These are phyloP conservation scores for Fregetta grallaria DNA, from an alignment of 2,113 vertebrate species.

Conservation along the genomic window DNA sequence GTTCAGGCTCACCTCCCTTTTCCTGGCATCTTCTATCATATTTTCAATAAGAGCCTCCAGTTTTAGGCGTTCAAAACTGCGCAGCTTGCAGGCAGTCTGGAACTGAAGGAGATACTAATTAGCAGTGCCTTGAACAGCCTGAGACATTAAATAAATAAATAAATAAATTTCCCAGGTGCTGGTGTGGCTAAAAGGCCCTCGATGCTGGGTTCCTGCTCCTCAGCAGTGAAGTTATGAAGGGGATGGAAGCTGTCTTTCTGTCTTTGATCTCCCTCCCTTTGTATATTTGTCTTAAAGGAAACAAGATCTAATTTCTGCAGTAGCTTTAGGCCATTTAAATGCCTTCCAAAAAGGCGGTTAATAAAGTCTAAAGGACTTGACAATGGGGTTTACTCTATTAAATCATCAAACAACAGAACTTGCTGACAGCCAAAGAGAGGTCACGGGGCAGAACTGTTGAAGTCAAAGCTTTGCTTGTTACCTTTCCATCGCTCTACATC, in stretches of 20 bases:
- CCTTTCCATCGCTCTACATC: background rate
- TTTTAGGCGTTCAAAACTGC: background rate
- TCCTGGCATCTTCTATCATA: background rate
- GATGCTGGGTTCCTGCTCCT: background rate
- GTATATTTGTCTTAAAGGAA: background rate
- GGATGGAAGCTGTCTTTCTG: background rate
- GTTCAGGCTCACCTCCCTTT: background rate
- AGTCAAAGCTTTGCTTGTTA: background rate
- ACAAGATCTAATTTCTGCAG: background rate
- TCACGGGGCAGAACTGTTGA: background rate
- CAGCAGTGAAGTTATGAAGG: background rate
- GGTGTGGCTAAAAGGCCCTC: background rate
- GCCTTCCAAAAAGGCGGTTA: background rate
- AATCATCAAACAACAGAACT: background rate
- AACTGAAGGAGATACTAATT: background rate
- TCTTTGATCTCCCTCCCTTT: background rate
- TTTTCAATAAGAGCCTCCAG: background rate
- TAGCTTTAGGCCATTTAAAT: background rate
- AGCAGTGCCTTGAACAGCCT: background rate
- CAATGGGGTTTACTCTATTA: background rate
- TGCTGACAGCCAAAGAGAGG: background rate
- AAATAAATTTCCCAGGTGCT: background rate
- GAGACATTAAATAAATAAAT: background rate
- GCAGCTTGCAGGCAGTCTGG: background rate
- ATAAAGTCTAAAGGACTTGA: background rate